Conservation (phyloP, 2,113 vertebrate species). For the Chroicocephalus ridibundus region DNA sequence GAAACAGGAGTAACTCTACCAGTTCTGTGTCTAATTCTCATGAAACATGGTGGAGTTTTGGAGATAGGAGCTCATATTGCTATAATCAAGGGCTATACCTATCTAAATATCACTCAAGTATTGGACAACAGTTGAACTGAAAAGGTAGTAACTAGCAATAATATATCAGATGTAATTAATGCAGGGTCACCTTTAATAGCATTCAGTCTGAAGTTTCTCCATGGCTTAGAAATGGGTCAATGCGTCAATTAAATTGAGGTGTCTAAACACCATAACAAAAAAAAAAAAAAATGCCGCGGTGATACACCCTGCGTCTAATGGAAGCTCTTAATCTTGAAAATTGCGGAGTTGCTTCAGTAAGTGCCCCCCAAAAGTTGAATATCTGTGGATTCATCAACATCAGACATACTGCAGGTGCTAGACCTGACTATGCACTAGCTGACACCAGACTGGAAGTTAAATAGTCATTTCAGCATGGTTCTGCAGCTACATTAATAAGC, state of each 20-base stretch:
- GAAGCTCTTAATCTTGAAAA: background rate
- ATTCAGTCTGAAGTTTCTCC: background rate
- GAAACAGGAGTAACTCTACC: background rate
- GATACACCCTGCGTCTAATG: background rate
- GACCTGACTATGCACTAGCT: background rate
- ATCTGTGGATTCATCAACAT: background rate
- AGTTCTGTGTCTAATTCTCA: background rate
- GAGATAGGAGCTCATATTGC: background rate
- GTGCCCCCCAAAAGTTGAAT: background rate
- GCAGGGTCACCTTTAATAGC: background rate
- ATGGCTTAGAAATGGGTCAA: background rate
- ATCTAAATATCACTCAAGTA: background rate
- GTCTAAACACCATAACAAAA: background rate
- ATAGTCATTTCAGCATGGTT: background rate
- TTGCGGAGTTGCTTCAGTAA: fast-evolving
- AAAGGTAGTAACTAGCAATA: background rate
- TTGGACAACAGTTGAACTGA: background rate
- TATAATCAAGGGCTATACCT: background rate
- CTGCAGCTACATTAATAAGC: background rate
- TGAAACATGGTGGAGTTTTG: background rate
- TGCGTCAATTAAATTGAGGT: background rate
- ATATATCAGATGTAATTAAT: background rate
- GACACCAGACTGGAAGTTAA: background rate
- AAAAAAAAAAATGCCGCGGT: background rate
- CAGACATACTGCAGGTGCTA: background rate